Percentiles rank a stretch among this genome's conserved stretches.
phyloP scores from a whole-genome alignment of 37 sponge, comb jelly and placozoan genomes.

The Halichondria panicea region DNA sequence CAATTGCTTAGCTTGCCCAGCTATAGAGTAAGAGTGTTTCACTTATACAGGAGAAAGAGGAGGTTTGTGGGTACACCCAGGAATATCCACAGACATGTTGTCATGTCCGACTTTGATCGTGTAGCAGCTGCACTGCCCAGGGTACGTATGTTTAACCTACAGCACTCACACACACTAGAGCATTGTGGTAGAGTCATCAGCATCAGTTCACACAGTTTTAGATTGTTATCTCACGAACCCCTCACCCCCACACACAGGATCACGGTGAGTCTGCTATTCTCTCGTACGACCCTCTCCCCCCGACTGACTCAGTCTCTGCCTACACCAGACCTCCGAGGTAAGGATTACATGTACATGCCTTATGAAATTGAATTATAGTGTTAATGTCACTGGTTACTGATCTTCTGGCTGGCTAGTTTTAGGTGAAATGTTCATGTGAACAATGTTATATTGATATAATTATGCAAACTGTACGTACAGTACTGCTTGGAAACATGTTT shows the following conservation, averaged over 20 bases:
- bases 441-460: no score
- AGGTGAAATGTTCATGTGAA: no score
- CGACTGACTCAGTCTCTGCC: conserved; percentile 51
- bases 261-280: conserved; percentile 52
- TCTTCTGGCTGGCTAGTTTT: neutral
- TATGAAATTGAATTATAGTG: no score
- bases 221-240: neutral
- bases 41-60: conserved; percentile 4
- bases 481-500: no score
- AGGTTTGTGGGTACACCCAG: conserved; percentile 77
- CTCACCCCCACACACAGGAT: conserved; percentile 32
- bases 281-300: conserved; percentile 87
- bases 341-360: neutral
- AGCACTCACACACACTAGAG: neutral
- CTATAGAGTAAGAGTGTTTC: neutral
- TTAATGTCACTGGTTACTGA: neutral
- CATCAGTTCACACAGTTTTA: neutral
- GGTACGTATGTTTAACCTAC: no score
- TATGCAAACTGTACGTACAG: no score
- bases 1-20: no score
- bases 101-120: conserved; percentile 75
- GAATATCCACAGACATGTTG: conserved; percentile 81
- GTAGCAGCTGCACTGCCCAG: conserved; percentile 53
- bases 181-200: neutral
- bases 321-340: conserved; percentile 62